Evolutionary conservation across 2,888 invertebrate genomes (phyloP).

Genomic region (Syrista parreyssii): DNA sequence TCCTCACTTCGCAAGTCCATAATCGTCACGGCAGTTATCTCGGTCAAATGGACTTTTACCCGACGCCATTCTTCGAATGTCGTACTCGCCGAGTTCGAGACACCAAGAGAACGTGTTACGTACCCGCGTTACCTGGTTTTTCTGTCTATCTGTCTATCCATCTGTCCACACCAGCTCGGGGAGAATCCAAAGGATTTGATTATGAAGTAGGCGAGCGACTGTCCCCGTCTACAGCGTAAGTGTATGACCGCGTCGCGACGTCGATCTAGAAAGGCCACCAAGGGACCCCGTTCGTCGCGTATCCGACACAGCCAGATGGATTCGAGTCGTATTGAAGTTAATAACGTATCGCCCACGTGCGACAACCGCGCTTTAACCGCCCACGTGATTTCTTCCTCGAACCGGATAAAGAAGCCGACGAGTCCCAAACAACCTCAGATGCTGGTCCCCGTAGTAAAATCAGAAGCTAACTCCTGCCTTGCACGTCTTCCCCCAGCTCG

Average conservation of each 20-base stretch:
- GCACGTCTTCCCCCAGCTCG: background rate
- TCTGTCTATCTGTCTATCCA: background rate
- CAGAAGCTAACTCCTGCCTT: background rate
- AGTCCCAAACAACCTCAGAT: background rate
- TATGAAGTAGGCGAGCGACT: background rate
- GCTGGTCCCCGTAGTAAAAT: background rate
- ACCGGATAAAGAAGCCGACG: slow-evolving; percentile 1
- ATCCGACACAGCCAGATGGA: slow-evolving; percentile 23
- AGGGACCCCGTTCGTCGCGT: slow-evolving; percentile 22
- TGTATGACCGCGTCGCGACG: background rate
- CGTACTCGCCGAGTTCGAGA: background rate
- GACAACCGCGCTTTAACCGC: slow-evolving; percentile 14
- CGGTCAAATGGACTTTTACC: background rate
- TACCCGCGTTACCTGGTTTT: background rate
- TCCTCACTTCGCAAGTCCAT: background rate
- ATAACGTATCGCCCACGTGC: slow-evolving; percentile 28
- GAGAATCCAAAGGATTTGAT: slow-evolving; percentile 1
- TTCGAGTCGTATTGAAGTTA: slow-evolving; percentile 30
- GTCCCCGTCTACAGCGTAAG: background rate
- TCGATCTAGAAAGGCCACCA: slow-evolving; percentile 28
- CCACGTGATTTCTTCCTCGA: slow-evolving; percentile 19
- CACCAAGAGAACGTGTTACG: background rate
- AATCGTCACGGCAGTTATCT: background rate
- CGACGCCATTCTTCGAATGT: background rate
- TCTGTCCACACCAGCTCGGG: background rate